A percentile compares a stretch with the other conserved stretches of the same genome.
Evolutionary conservation across 2,888 invertebrate genomes (phyloP).

Genomic region (Tetrapedia diversipes): DNA sequence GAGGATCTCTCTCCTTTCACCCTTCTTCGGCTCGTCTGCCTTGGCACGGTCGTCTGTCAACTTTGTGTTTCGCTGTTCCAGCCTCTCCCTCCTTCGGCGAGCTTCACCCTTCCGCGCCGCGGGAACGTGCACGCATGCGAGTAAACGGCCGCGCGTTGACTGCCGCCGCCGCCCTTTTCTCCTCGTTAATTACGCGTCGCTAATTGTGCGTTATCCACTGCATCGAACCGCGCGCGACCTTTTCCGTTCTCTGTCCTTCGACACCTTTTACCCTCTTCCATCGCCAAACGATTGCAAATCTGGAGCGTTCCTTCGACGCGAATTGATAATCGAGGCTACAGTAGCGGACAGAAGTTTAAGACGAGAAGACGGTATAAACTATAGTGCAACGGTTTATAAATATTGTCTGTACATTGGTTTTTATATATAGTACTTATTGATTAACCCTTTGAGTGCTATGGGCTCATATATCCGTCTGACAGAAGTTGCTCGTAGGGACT

Average conservation of each 20-base stretch:
- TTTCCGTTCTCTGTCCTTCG: constrained; percentile 42
- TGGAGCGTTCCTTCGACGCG: constrained; percentile 16
- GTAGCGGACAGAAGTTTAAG: too few relatives aligned
- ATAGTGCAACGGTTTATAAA: too few relatives aligned
- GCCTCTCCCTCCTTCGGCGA: constrained; percentile 19
- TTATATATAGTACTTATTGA: too few relatives aligned
- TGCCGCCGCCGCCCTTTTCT: constrained; percentile 30
- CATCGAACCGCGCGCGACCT: constrained; percentile 54
- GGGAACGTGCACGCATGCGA: constrained; percentile 28
- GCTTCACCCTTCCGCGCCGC: constrained; percentile 21
- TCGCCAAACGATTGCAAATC: constrained; percentile 26
- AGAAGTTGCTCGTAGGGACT: too few relatives aligned
- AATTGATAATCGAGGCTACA: too few relatives aligned
- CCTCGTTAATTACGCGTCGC: constrained; percentile 60
- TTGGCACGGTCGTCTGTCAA: constrained; percentile 43
- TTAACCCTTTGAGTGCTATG: too few relatives aligned
- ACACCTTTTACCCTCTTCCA: background rate
- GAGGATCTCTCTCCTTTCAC: constrained; percentile 35
- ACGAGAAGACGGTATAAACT: too few relatives aligned
- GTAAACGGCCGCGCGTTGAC: constrained; percentile 35
- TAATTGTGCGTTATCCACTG: constrained; percentile 60
- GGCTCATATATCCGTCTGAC: too few relatives aligned
- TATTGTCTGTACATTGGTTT: too few relatives aligned
- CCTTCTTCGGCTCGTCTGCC: constrained; percentile 43
- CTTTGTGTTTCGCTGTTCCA: constrained; percentile 43